Base-by-base conservation (phyloP, 2,797 vertebrate species). In the Xenopus petersii region DNA sequence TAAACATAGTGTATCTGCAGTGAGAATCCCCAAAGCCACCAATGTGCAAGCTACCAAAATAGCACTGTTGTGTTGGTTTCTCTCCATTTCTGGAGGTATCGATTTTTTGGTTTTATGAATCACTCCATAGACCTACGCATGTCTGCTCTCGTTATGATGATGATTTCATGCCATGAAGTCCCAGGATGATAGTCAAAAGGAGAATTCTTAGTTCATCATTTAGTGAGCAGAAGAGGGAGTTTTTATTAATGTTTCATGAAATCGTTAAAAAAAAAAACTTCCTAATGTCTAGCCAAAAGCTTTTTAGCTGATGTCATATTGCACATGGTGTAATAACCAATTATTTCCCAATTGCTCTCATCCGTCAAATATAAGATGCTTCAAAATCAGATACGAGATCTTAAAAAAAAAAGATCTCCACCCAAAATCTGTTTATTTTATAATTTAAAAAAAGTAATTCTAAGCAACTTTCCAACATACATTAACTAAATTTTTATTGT, bases 221-320 rank as follows among this genome's bases (percentile, higher is more conserved):
- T 10, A 42, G 12, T 7, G 26, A 67, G 24, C 9, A 17, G 36
- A 42, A 42, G 36, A 42, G 36, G 36, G 36, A 42, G 36, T 42
- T 42, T 42, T 42, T 69, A 58, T 69, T 58, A 58, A 54, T 55
- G 24, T 42, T 58, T 58, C 54, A 58, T 12, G 67, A 69, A 69
- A 58, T 5, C 5, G 36, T 69, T 54, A 58, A 21, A 21, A 21
- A 10, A 17, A 58, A 46, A 42, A 42, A 42, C 36, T 42, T 58
- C 26, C 54, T 69, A 9, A 58, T 56, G 26, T 33, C 33, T 30
- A 42, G 66, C 66, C 49, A 68, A 12, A 67, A 7, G 15, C 51
- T 36, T 36, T 6, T 55, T 21, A 59, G 54, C 6, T 69, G 67
- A 69, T 69, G 67, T 69, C 54, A 69, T 33, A 69, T 36, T 42